Conservation (phyloP, 2,888 invertebrate genomes). For the Chymomyza procnemis region DNA sequence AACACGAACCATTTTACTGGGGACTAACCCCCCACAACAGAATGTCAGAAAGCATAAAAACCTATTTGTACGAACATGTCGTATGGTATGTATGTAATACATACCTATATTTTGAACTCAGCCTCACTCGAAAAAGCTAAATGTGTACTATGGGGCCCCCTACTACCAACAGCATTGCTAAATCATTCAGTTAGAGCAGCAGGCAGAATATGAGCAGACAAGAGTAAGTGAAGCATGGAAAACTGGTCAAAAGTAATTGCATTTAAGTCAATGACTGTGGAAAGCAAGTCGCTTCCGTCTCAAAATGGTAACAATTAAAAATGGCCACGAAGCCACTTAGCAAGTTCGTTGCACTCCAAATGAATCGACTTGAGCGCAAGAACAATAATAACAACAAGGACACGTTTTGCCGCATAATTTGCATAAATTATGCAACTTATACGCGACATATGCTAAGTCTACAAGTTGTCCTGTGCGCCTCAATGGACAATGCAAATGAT, state of each 20-base stretch:
- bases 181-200: slow-evolving; percentile 41
- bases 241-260: slow-evolving; percentile 58
- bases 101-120: background rate
- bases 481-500: slow-evolving; percentile 39
- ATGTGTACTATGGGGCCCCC: background rate
- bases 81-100: background rate
- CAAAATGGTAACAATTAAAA: slow-evolving; percentile 69
- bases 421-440: slow-evolving; percentile 75
- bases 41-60: slow-evolving; percentile 32
- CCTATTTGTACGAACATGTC: background rate
- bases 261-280: slow-evolving; percentile 45
- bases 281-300: slow-evolving; percentile 9
- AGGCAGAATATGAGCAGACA: slow-evolving; percentile 46
- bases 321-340: slow-evolving; percentile 63
- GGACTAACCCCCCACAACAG: slow-evolving; percentile 20
- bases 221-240: slow-evolving; percentile 51
- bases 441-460: slow-evolving; percentile 65
- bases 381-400: slow-evolving; percentile 13
- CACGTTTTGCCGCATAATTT: slow-evolving; percentile 71
- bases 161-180: slow-evolving; percentile 42
- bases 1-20: slow-evolving; percentile 67
- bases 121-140: background rate
- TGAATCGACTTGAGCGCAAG: slow-evolving; percentile 20
- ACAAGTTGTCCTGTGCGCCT: slow-evolving; percentile 46
- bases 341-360: slow-evolving; percentile 68